Conservation (phyloP, 2,797 vertebrate genomes). For the Geotria australis region DNA sequence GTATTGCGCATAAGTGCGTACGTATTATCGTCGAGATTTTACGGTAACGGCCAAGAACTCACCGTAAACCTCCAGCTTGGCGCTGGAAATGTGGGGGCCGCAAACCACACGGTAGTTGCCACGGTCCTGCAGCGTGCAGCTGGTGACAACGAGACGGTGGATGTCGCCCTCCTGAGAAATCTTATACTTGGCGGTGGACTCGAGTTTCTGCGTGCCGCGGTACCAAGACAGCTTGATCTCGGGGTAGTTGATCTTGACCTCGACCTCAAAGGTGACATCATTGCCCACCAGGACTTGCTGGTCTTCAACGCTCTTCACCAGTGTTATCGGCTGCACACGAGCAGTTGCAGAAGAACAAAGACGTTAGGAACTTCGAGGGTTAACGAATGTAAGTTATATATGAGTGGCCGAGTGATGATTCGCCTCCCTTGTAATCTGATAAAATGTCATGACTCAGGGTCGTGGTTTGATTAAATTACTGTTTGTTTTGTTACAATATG, state of each 20-base stretch:
- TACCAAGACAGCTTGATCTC: slow-evolving; percentile 98
- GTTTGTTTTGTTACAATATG: no score
- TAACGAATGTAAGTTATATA: no score
- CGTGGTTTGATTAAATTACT: no score
- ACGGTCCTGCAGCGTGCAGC: slow-evolving; percentile 45
- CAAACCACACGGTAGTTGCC: slow-evolving; percentile 87
- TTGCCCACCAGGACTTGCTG: slow-evolving; percentile 33
- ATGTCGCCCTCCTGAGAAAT: slow-evolving; percentile 44
- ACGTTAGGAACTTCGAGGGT: no score
- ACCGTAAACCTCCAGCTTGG: slow-evolving; percentile 64
- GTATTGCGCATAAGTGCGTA: no score
- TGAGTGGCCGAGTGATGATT: no score
- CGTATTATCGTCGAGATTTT: no score
- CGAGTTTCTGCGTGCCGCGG: slow-evolving; percentile 79
- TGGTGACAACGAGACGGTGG: slow-evolving; percentile 45
- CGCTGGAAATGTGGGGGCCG: slow-evolving; percentile 82
- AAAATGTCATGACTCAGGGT: no score
- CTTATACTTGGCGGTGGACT: slow-evolving; percentile 43
- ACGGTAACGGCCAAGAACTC: no score
- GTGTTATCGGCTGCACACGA: slow-evolving; percentile 41
- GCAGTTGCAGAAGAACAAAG: no score
- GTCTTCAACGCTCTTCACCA: slow-evolving; percentile 60
- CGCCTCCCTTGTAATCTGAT: no score
- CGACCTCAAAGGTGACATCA: slow-evolving; percentile 57
- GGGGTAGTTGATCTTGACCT: slow-evolving; percentile 91